Base-by-base conservation (phyloP, 2,797 vertebrate genomes). In the Melanotaenia maccullochi region DNA sequence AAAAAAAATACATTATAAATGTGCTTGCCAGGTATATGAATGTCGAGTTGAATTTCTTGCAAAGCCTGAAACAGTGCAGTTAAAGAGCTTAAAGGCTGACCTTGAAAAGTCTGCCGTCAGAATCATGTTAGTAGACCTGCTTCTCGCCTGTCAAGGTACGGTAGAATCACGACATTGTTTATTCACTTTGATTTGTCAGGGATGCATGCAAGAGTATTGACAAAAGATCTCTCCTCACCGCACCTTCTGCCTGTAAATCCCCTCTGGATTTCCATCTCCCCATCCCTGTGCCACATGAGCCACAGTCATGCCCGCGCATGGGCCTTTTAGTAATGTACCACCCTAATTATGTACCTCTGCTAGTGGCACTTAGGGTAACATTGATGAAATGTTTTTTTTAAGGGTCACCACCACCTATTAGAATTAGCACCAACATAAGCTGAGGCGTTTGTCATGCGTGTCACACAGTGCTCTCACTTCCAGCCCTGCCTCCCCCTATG, bases 141-240 rank as follows among this genome's bases (percentile, higher is more conserved):
- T 84, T 89, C 89, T 87, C 90, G 89, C 85, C 90, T 94, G 93
- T 93, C 90, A 90, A 90, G 89, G 90, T 91, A 81, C 82, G 78
- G 88, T 79, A 77, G 89, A 93, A 94, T 94, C 92, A 89, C 85
- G 81, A 93, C 91, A 94, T 95, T 94, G 93, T 95, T 95, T 95
- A 94, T 95, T 94, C 93, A 93, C 94, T 95, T 95, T 95, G 94
- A 95, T 95, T 95, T 94, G 91, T 93, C 92, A 92, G 85, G 86
- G 90, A 92, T 93, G 92, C 93, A 90, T 92, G 92, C 90, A 84
- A 84, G 90, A 92, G 86, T 94, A 94, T 94, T 94, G 94, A 95
- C 93, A 93, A 94, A 93, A 93, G 90, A 90, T 89, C 89, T 90
- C 84, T 85, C 81, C 87, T 80, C 67, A 18, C 85, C 65, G 87